phyloP scores from a whole-genome alignment of 2,888 invertebrate genomes.

The Spodoptera exigua region DNA sequence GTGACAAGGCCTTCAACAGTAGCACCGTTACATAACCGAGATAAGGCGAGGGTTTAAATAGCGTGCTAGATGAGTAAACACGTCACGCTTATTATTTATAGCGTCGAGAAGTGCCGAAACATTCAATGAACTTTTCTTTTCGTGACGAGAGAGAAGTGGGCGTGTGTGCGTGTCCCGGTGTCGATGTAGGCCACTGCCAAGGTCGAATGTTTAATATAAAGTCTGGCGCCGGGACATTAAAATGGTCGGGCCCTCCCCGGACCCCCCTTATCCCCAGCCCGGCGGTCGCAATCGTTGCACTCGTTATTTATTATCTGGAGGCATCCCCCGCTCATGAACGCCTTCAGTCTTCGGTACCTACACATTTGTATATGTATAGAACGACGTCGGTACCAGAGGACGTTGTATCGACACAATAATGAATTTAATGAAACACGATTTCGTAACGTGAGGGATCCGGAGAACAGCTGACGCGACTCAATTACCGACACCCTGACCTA shows the following conservation, averaged over 20 bases:
- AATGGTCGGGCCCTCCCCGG: slow-evolving; percentile 87
- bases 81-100: slow-evolving; percentile 85
- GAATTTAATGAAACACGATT: slow-evolving; percentile 59
- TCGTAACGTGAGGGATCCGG: slow-evolving; percentile 59
- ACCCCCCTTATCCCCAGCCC: slow-evolving; percentile 80
- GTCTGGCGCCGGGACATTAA: slow-evolving; percentile 89
- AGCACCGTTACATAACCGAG: slow-evolving; percentile 69
- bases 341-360: slow-evolving; percentile 67
- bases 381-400: slow-evolving; percentile 40
- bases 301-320: slow-evolving; percentile 88
- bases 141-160: slow-evolving; percentile 83
- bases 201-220: slow-evolving; percentile 90
- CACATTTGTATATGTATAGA: slow-evolving; percentile 52
- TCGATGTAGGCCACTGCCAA: slow-evolving; percentile 89
- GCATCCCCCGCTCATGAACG: slow-evolving; percentile 78
- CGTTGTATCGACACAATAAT: slow-evolving; percentile 54
- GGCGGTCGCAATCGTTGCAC: slow-evolving; percentile 88
- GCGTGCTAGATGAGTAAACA: slow-evolving; percentile 75
- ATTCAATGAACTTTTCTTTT: slow-evolving; percentile 87
- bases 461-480: slow-evolving; percentile 68
- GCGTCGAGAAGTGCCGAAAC: slow-evolving; percentile 81
- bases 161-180: slow-evolving; percentile 87
- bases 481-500: slow-evolving; percentile 75
- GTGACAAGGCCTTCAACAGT: slow-evolving; percentile 65
- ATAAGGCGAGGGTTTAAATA: slow-evolving; percentile 71